Evolutionary conservation across 2,797 vertebrate genomes (phyloP).

Genomic region (Scomberomorus guttatus): DNA sequence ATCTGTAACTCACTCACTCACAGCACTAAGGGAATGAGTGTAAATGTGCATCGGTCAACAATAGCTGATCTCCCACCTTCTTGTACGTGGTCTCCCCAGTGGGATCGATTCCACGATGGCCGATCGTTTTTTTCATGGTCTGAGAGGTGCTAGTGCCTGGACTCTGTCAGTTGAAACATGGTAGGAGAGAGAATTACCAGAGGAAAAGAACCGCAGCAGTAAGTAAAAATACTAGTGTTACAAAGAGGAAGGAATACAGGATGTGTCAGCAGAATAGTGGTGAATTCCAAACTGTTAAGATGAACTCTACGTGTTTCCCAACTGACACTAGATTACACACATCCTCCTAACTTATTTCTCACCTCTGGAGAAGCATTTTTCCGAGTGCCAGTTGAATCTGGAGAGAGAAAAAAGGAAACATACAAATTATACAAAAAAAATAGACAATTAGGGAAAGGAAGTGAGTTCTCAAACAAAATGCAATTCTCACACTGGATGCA

Average conservation of each 20-base stretch:
- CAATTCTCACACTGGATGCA: slow-evolving; percentile 21
- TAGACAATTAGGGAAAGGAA: background rate
- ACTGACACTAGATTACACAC: slow-evolving; percentile 6
- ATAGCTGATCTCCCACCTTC: slow-evolving; percentile 85
- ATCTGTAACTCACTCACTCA: no score
- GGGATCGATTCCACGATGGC: slow-evolving; percentile 93
- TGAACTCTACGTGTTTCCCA: slow-evolving; percentile 17
- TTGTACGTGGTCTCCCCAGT: slow-evolving; percentile 97
- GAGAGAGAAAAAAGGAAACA: slow-evolving; percentile 6
- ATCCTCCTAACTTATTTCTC: slow-evolving; percentile 47
- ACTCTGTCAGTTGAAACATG: slow-evolving; percentile 77
- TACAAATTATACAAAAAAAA: slow-evolving; percentile 15
- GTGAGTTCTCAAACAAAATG: background rate
- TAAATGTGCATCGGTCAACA: background rate
- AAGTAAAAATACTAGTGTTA: slow-evolving; percentile 1
- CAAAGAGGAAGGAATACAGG: slow-evolving; percentile 66
- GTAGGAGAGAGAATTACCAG: slow-evolving; percentile 21
- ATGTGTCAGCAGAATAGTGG: slow-evolving; percentile 46
- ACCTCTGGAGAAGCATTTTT: slow-evolving; percentile 82
- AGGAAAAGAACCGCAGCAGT: slow-evolving; percentile 15
- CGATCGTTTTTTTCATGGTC: slow-evolving; percentile 90
- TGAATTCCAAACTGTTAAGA: slow-evolving; percentile 14
- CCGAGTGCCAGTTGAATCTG: slow-evolving; percentile 74
- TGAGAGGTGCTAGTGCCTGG: slow-evolving; percentile 79
- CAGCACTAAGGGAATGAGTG: background rate